phyloP scores from a whole-genome alignment of 2,113 vertebrate species.

The Ariopsis seemanni region DNA sequence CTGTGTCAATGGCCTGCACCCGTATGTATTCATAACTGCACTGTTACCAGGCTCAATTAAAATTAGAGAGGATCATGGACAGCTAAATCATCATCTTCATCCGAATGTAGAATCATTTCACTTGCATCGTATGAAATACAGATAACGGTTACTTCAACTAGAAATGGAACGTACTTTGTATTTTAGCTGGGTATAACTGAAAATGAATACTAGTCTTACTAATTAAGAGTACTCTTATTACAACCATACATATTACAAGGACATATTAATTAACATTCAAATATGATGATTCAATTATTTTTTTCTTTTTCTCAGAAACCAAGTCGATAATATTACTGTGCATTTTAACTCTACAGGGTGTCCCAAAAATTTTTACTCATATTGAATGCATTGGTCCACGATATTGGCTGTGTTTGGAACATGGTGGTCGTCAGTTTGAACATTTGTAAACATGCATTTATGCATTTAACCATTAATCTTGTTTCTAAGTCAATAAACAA shows the following conservation, averaged over 20 bases:
- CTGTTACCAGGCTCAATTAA: neutral
- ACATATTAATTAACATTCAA: neutral
- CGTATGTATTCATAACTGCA: slow-evolving; percentile 76
- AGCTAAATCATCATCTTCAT: neutral
- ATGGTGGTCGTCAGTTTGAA: too few relatives aligned
- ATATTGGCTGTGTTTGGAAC: too few relatives aligned
- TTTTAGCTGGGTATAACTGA: neutral
- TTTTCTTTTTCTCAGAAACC: neutral
- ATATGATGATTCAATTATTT: neutral
- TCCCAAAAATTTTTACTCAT: too few relatives aligned
- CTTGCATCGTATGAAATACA: neutral
- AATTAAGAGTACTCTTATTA: neutral
- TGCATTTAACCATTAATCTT: too few relatives aligned
- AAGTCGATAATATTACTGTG: neutral
- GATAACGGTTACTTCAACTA: neutral
- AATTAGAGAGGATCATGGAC: neutral
- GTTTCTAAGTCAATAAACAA: too few relatives aligned
- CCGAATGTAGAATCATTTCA: neutral
- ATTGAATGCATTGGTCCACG: too few relatives aligned
- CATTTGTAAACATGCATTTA: too few relatives aligned
- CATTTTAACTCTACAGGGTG: neutral
- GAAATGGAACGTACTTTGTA: neutral
- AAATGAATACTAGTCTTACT: neutral
- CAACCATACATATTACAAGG: neutral
- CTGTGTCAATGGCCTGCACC: slow-evolving; percentile 95